Percentiles rank a stretch among this genome's conserved stretches.
These are phyloP conservation scores for Pseudoatta argentina DNA, from an alignment of 1,140 invertebrate genomes.

Conservation along the genomic window DNA sequence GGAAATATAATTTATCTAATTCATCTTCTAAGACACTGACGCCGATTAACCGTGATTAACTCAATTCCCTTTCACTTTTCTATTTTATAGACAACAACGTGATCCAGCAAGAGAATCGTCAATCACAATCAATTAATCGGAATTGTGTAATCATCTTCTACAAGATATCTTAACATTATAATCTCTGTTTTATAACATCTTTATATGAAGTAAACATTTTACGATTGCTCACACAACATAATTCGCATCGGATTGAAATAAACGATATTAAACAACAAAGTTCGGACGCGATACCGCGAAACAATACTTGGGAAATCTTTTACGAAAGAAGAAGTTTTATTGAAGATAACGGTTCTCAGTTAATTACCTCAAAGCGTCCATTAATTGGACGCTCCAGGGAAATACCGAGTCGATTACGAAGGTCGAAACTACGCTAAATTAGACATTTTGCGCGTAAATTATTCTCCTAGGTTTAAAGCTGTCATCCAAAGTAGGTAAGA, in stretches of 20 bases:
- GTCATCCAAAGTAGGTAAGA: conserved; percentile 7
- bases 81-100: conserved; percentile 8
- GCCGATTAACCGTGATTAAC: not conserved
- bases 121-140: conserved; percentile 16
- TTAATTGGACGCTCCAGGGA: not conserved
- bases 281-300: conserved; percentile 4
- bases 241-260: not conserved
- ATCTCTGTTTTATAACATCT: conserved; percentile 40
- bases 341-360: not conserved
- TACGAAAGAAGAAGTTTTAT: not conserved
- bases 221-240: not conserved
- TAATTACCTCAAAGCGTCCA: not conserved
- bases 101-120: not conserved
- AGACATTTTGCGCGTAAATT: not conserved
- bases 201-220: conserved; percentile 17
- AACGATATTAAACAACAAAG: conserved; percentile 23
- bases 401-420: not conserved
- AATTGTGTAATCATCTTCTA: not conserved
- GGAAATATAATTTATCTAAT: conserved; percentile 42
- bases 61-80: conserved; percentile 18
- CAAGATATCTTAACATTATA: conserved; percentile 37
- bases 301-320: not conserved
- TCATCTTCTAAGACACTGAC: not conserved
- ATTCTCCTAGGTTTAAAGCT: conserved; percentile 51
- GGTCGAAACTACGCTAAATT: conserved; percentile 17